Base-by-base conservation (phyloP, 2,797 vertebrate species). In the Ptychadena robeensis region DNA sequence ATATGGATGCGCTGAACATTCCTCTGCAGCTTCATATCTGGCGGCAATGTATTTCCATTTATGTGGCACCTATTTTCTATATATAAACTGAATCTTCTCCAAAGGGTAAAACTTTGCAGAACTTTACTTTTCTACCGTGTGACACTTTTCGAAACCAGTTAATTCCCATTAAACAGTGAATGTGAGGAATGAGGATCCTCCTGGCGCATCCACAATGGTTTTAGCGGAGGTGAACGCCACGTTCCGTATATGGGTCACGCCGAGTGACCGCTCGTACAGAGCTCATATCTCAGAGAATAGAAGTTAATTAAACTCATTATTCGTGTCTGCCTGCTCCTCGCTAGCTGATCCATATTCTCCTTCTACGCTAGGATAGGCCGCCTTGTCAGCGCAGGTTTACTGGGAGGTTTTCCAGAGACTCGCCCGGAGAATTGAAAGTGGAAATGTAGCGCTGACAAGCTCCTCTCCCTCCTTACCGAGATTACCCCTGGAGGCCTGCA, bases 401-500 rank as follows among this genome's bases (percentile, higher is more conserved):
- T 35, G 27, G 22, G 34, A 69, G 22, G 28, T 37, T 69, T 28
- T 79, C 48, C 31, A 30, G 28, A 4, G 65, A 81, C 34, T 40
- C 61, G 7, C n/a, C n/a, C 22, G 34, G 68, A 61, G 57, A 69
- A 70, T 59, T 59, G 12, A 53, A 70, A 31, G 59, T 61, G 11
- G n/a, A 61, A 31, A 37, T 18, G 44, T 61, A 69, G 1, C 30
- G 9, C 28, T 61, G 78, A 30, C 48, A 61, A 25, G 14, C 31
- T 80, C 35, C 34, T 11, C 25, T 14, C 2, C 28, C 22, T 14
- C 32, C 57, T 44, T 72, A 57, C 11, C 7, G 31, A 27, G 69
- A 27, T 44, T 40, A n/a, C 53, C 57, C 69, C 70, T 18, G 15
- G 37, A 63, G 80, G 63, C 44, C 48, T 74, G 70, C 73, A 67